Percentiles rank a stretch among this genome's conserved stretches.
Conservation (phyloP, 2,113 vertebrate genomes). For the Oreochromis tanganicae region DNA sequence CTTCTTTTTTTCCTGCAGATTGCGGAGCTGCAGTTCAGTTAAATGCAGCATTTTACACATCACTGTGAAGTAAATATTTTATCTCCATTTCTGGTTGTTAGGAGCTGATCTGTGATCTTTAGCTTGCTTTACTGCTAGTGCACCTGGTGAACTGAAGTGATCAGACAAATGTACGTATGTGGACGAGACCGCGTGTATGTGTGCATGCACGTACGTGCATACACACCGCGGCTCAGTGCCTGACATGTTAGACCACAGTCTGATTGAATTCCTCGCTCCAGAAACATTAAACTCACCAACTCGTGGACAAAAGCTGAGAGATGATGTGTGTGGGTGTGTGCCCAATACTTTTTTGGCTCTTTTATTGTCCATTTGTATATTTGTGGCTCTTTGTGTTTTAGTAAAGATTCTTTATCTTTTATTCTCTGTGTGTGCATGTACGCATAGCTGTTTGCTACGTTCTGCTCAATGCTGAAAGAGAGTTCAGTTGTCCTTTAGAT, state of each 20-base stretch:
- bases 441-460: neutral
- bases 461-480: neutral
- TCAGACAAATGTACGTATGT: neutral
- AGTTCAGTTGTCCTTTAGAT: conserved; percentile 44
- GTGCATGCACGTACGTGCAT: neutral
- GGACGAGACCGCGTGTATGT: neutral
- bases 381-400: neutral
- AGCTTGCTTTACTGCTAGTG: neutral
- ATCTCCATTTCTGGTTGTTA: neutral
- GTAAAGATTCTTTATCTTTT: neutral
- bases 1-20: neutral
- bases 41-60: neutral
- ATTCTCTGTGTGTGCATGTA: neutral
- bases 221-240: conserved; percentile 1
- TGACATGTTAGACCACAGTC: conserved; percentile 40
- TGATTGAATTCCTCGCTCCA: conserved; percentile 59
- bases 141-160: conserved; percentile 8
- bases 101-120: conserved; percentile 6
- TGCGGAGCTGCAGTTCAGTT: neutral
- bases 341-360: neutral
- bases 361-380: neutral
- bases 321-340: neutral
- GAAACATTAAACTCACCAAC: conserved; percentile 41
- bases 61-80: neutral
- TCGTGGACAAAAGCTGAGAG: conserved; percentile 5